Base-by-base conservation (phyloP, 2,888 invertebrate genomes). In the Bibio marci region DNA sequence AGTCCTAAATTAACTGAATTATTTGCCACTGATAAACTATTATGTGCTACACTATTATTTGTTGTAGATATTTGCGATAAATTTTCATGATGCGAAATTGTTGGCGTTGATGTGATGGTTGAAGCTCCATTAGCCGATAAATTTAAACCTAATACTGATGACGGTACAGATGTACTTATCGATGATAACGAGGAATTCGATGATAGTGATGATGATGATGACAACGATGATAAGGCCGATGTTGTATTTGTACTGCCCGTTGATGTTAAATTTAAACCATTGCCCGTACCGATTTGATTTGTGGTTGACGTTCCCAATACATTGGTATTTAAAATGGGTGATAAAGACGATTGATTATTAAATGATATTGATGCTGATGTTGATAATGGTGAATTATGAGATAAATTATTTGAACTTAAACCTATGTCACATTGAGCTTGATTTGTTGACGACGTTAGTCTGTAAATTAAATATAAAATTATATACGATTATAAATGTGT, bases 361-460 rank as follows among this genome's bases (percentile, higher is more conserved):
- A 4, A 19, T 26, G 27, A 34, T 35, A 35, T 30, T 27, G 39
- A 40, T 38, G 38, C 19, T 30, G 30, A 34, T 39, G 39, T 4
- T 39, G 37, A 6, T 38, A 35, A 27, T 41, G 41, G 14, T 40
- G 22, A 22, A 22, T 22, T 22, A 22, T 22, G 22, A 4, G 22
- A 6, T 22, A 22, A 22, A 22, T 22, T 22, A 36, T 12, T 46
- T 14, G 46, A 46, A 1, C 45, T 42, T 1, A 48, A 44, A 41
- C 43, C 37, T 44, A 37, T 17, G 40, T 32, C 35, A 33, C 40
- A 33, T 45, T 45, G 37, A 43, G 43, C 35, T 43, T 45, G 41
- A 45, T 43, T 36, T 43, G 49, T 22, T 43, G 45, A 44, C 41
- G 49, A 18, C 41, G 46, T 17, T 22, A 22, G 8, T 22, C 22